A percentile compares a stretch with the other conserved stretches of the same genome.
Conservation (phyloP, 35 echinoderm and acorn worm species). For the Ophioderma brevispina region DNA sequence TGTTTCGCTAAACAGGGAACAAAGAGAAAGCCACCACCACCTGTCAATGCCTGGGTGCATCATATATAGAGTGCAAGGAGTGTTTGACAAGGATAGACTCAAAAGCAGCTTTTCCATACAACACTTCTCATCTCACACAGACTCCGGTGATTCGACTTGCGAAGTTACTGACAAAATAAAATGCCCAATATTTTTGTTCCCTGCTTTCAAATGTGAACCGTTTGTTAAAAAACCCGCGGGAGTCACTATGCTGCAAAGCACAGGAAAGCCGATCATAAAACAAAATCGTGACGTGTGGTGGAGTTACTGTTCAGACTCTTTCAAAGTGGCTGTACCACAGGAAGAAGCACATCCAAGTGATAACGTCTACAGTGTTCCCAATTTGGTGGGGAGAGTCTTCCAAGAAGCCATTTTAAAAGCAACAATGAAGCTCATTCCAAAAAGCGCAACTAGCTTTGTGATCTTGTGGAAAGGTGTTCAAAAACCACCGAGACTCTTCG, state of each 20-base stretch:
- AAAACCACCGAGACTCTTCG: conserved; percentile 8
- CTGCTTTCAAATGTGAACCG: neutral
- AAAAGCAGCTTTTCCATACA: neutral
- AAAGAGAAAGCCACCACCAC: neutral
- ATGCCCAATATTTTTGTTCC: neutral
- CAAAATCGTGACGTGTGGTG: neutral
- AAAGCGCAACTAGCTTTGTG: conserved; percentile 13
- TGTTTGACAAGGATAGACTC: neutral
- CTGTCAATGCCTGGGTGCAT: neutral
- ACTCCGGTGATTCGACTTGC: neutral
- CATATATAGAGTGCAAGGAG: neutral
- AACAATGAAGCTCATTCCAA: neutral
- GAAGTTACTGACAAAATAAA: neutral
- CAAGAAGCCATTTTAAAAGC: neutral
- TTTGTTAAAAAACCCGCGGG: neutral
- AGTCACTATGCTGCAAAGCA: neutral
- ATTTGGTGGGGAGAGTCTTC: neutral
- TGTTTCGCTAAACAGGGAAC: neutral
- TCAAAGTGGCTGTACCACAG: neutral
- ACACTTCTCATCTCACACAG: neutral
- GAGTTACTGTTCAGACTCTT: neutral
- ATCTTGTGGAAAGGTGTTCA: conserved; percentile 31
- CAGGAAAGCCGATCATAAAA: neutral
- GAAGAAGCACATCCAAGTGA: neutral
- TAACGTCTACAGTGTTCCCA: neutral